Evolutionary conservation across 2,888 invertebrate species (phyloP).

Genomic region (Andrena flavipes): DNA sequence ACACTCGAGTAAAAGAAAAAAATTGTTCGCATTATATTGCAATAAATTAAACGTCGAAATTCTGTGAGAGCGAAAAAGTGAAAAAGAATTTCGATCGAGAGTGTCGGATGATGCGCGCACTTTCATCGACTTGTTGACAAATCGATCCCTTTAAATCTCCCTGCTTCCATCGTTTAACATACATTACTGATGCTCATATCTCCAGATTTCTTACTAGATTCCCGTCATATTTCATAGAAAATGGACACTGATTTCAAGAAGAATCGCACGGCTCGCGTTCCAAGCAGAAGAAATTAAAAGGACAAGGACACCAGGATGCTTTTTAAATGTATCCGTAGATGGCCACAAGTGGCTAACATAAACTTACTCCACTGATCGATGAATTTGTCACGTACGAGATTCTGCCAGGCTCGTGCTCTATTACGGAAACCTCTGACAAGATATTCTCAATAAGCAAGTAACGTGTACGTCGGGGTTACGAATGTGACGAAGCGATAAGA

Average conservation of each 20-base stretch:
- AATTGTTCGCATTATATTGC: background rate
- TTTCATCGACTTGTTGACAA: constrained; percentile 75
- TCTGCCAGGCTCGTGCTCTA: constrained; percentile 41
- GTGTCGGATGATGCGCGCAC: constrained; percentile 58
- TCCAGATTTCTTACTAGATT: constrained; percentile 1
- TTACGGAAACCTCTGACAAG: constrained; percentile 25
- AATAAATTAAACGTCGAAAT: background rate
- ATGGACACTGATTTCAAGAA: background rate
- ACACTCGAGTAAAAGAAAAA: background rate
- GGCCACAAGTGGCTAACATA: constrained; percentile 82
- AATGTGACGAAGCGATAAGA: background rate
- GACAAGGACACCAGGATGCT: constrained; percentile 60
- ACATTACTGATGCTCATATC: constrained; percentile 20
- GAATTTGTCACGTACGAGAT: constrained; percentile 72
- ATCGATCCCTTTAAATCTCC: constrained; percentile 74
- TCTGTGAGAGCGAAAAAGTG: background rate
- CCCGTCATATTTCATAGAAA: background rate
- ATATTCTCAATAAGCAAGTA: constrained; percentile 10
- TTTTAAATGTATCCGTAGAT: constrained; percentile 76
- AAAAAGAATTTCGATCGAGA: constrained; percentile 50
- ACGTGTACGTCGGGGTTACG: background rate
- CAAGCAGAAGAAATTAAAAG: constrained; percentile 38
- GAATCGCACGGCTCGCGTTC: background rate
- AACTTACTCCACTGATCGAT: constrained; percentile 79
- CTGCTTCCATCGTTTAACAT: constrained; percentile 40